Percentiles rank a stretch among this genome's conserved stretches.
Evolutionary conservation across 2,113 vertebrate species (phyloP).

Genomic region (Cairina moschata): DNA sequence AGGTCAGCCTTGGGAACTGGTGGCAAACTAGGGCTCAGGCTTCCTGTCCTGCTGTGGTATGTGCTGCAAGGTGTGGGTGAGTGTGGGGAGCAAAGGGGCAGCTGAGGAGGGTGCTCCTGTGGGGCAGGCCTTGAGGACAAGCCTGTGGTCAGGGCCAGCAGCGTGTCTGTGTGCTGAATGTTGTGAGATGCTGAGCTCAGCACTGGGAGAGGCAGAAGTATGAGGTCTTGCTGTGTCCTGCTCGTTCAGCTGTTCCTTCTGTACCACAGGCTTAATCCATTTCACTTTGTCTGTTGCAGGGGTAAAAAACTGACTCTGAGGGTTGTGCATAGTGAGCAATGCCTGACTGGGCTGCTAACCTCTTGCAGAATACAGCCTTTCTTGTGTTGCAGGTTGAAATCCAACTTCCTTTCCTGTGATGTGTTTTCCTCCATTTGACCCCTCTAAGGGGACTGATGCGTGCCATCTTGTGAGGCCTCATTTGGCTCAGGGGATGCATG

Average conservation of each 20-base stretch:
- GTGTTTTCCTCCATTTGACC: not conserved
- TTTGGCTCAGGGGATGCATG: not conserved
- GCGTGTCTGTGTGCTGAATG: not conserved
- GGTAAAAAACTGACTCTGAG: not conserved
- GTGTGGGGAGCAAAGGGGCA: not conserved
- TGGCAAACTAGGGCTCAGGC: not conserved
- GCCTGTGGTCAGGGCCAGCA: not conserved
- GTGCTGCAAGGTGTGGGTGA: fast-evolving
- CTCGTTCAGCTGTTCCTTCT: not conserved
- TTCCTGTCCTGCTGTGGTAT: not conserved
- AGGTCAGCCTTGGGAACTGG: not conserved
- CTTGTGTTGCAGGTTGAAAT: not conserved
- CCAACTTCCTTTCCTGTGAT: too few relatives aligned
- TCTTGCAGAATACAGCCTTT: not conserved
- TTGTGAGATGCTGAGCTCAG: not conserved
- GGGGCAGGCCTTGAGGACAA: not conserved
- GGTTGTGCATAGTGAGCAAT: not conserved
- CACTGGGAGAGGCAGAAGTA: not conserved
- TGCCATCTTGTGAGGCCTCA: not conserved
- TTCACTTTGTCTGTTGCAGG: not conserved
- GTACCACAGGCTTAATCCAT: not conserved
- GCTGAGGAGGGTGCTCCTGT: not conserved
- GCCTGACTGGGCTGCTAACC: not conserved
- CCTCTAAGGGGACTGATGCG: not conserved
- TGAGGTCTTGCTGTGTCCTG: fast-evolving